Evolutionary conservation across 1,140 invertebrate genomes (phyloP).

Genomic region (Drosophila tristis): DNA sequence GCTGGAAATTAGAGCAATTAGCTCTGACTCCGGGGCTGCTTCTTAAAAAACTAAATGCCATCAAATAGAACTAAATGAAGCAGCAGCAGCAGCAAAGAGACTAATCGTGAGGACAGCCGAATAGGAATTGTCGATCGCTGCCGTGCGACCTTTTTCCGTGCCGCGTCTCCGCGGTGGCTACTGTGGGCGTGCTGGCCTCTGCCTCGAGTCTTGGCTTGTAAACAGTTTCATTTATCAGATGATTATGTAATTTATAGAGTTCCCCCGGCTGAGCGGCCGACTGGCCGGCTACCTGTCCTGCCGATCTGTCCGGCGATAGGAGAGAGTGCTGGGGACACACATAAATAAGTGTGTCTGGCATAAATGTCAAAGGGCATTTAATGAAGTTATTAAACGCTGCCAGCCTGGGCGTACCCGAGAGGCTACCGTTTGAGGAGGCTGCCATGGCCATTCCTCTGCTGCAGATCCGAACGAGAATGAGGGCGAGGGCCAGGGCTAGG

Average conservation of each 20-base stretch:
- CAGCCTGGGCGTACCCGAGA: slow-evolving; percentile 16
- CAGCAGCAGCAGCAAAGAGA: slow-evolving; percentile 1
- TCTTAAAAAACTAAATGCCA: slow-evolving; percentile 61
- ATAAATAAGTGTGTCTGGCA: slow-evolving; percentile 47
- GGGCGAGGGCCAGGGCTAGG: slow-evolving; percentile 18
- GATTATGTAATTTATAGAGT: slow-evolving; percentile 76
- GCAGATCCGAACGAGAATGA: too few species aligned
- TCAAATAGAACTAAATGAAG: slow-evolving; percentile 32
- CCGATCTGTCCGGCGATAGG: slow-evolving; percentile 36
- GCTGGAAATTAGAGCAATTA: slow-evolving; percentile 81
- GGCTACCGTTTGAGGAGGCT: slow-evolving; percentile 44
- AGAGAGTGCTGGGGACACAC: slow-evolving; percentile 19
- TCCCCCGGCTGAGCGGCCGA: slow-evolving; percentile 45
- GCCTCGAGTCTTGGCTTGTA: slow-evolving; percentile 61
- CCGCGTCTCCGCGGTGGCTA: slow-evolving; percentile 43
- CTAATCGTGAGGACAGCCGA: slow-evolving; percentile 36
- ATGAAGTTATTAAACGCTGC: slow-evolving; percentile 81
- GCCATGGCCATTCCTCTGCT: slow-evolving; percentile 7
- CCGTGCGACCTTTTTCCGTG: slow-evolving; percentile 23
- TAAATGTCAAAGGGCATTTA: slow-evolving; percentile 82
- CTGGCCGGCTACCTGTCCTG: slow-evolving; percentile 37
- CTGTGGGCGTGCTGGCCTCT: slow-evolving; percentile 63
- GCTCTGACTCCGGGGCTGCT: slow-evolving; percentile 40
- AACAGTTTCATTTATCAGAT: slow-evolving; percentile 79
- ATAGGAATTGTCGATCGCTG: slow-evolving; percentile 27